phyloP scores from a whole-genome alignment of 2,797 vertebrate species.

The Notolabrus celidotus region DNA sequence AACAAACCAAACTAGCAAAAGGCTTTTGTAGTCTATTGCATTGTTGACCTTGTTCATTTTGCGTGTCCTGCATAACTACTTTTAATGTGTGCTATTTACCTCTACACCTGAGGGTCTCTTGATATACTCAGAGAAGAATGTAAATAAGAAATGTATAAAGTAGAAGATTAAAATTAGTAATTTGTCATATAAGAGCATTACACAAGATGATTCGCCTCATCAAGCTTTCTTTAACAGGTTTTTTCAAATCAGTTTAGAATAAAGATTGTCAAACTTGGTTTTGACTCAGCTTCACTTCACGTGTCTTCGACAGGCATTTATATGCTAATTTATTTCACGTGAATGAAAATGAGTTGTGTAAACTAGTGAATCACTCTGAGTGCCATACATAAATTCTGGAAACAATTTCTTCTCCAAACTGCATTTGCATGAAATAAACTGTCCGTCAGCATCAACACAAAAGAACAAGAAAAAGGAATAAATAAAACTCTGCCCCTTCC shows the following conservation, averaged over 20 bases:
- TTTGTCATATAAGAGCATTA: not conserved
- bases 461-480: not conserved
- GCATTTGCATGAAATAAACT: constrained; percentile 34
- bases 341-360: constrained; percentile 6
- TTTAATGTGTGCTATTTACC: too few relatives aligned
- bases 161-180: not conserved
- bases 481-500: constrained; percentile 3
- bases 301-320: not conserved
- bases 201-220: constrained; percentile 4
- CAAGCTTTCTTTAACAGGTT: not conserved
- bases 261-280: constrained; percentile 1
- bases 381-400: constrained; percentile 2
- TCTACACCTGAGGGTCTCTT: too few relatives aligned
- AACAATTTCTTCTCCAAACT: constrained; percentile 17
- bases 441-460: not conserved
- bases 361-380: not conserved
- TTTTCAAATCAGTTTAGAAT: not conserved
- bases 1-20: too few relatives aligned
- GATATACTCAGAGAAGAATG: too few relatives aligned
- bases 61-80: too few relatives aligned
- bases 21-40: too few relatives aligned
- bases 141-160: too few relatives aligned
- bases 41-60: too few relatives aligned
- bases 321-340: constrained; percentile 4
- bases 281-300: constrained; percentile 3